Percentiles rank a stretch among this genome's conserved stretches.
Evolutionary conservation across 2,113 vertebrate species (phyloP).

Genomic region (Anthoscopus minutus): DNA sequence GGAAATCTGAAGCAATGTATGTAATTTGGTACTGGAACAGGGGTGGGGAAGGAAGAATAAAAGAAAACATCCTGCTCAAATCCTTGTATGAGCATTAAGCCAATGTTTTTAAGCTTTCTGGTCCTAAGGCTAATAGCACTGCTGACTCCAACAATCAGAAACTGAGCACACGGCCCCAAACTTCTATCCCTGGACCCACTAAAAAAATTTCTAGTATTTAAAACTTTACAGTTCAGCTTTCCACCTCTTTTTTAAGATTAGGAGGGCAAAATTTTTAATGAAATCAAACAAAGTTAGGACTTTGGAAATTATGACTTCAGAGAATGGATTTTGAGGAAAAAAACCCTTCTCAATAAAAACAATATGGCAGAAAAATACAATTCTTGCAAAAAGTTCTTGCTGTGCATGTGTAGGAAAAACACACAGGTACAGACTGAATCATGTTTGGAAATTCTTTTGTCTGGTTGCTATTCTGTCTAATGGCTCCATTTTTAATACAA

Average conservation of each 20-base stretch:
- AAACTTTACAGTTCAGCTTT: background rate
- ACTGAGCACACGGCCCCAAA: background rate
- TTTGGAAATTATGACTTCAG: background rate
- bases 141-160: background rate
- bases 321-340: background rate
- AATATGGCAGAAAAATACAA: background rate
- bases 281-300: background rate
- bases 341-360: background rate
- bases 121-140: background rate
- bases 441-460: background rate
- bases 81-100: background rate
- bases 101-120: background rate
- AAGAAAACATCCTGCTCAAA: background rate
- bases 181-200: background rate
- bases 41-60: background rate
- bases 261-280: background rate
- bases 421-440: background rate
- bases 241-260: background rate
- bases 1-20: slow-evolving; percentile 23
- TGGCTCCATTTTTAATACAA: accelerated
- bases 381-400: background rate
- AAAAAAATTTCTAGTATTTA: background rate
- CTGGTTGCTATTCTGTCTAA: background rate
- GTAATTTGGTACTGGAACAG: background rate
- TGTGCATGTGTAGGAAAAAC: background rate